These are phyloP conservation scores for Apotomis turbidana DNA, from an alignment of 2,888 invertebrate genomes.

Conservation along the genomic window DNA sequence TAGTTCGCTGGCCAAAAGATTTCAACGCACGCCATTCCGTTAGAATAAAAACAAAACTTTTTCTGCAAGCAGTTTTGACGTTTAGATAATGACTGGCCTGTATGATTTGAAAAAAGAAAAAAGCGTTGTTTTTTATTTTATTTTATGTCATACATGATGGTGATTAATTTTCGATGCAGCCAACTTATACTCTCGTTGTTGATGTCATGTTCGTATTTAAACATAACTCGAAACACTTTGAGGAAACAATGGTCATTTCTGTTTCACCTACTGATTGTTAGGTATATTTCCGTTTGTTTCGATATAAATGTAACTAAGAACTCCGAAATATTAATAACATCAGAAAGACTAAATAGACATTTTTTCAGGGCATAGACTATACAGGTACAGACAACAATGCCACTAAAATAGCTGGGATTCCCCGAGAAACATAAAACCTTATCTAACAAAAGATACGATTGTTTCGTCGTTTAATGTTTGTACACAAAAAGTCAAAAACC, in stretches of 20 bases:
- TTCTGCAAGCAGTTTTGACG: slow-evolving; percentile 2
- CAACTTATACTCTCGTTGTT: background rate
- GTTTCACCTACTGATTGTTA: background rate
- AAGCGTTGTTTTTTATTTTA: background rate
- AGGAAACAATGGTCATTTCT: slow-evolving; percentile 14
- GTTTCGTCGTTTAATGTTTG: slow-evolving; percentile 2
- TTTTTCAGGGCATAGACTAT: slow-evolving; percentile 1
- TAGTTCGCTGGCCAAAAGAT: slow-evolving; percentile 57
- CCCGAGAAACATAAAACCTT: slow-evolving; percentile 4
- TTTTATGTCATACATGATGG: background rate
- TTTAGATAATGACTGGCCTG: background rate
- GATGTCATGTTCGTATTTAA: slow-evolving; percentile 9
- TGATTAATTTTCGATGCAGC: slow-evolving; percentile 2
- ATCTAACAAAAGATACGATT: background rate
- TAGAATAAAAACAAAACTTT: slow-evolving; percentile 29
- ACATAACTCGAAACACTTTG: background rate
- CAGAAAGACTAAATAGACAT: background rate
- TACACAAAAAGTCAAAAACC: slow-evolving; percentile 29
- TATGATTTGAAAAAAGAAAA: background rate
- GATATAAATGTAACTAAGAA: background rate
- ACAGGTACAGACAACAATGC: background rate
- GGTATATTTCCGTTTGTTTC: background rate
- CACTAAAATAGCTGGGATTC: slow-evolving; percentile 1
- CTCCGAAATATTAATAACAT: background rate
- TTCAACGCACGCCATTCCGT: slow-evolving; percentile 54